Base-by-base conservation (phyloP, 1,140 invertebrate species). In the Drosophila saltans region DNA sequence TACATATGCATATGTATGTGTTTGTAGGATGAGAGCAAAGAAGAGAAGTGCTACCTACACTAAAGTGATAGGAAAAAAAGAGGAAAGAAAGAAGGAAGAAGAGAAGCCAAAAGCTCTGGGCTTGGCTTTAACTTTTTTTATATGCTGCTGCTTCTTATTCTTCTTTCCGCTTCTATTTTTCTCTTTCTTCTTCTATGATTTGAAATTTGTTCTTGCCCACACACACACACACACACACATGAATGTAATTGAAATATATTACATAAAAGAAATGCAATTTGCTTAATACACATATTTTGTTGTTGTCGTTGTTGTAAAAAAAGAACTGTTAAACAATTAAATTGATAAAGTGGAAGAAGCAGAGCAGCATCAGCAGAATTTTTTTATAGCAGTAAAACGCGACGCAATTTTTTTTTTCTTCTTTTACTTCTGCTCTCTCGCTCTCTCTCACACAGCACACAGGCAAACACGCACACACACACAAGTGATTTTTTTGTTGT, bases 321-420 rank as follows among this genome's bases (percentile, higher is more conserved):
- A 75, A 57, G 76, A 77, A 69, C 45, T 21, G 45, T 52, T 52
- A 77, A 77, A 77, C 61, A 36, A 58, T 36, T 39, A 16, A 59
- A 48, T 26, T 43, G 43, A 52, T 52, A 52, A 9, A 45, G 28
- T 30, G 28, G 45, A 52, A 16, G 61, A 8, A 33, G 61, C 43
- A 48, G 45, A 48, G 45, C 21, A 26, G 45, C 21, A 26, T 21
- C 21, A 52, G 21, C 2, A 48, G 45, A 52, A 26, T 52, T 52
- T 43, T 43, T 16, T 33, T n/a, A 45, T 21, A 48, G 26, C 72
- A 72, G 71, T 48, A 55, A 72, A 69, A 69, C 82, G 65, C 82
- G 83, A 88, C 83, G 80, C 83, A 86, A 82, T 86, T 88, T 84
- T 78, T 16, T 16, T 72, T 66, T 59, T 52, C 7, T 30, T 30